Evolutionary conservation across 2,888 invertebrate species (phyloP), one percentile per base, ranked within the genome.

Genomic region (Spatulosminthurus flaviceps): DNA sequence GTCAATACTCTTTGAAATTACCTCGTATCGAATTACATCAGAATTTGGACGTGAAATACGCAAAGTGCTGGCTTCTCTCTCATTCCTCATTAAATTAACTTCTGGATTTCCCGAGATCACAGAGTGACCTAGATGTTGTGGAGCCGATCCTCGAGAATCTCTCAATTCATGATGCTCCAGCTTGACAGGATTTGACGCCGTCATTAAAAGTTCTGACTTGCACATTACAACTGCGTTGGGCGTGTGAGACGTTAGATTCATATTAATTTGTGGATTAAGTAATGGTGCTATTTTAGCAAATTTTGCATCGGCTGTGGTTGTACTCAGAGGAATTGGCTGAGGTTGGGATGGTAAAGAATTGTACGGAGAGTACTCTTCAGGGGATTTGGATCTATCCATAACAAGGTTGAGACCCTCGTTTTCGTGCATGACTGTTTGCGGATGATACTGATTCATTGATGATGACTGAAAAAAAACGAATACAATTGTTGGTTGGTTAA

Each of bases 271-370:
- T 61, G 82, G 83, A 43, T 80, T 84, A 0, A 85, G 79, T 4
- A 84, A 79, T 13, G 85, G 85, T 41, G 84, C 85, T 69, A 85
- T 85, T 78, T 84, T 83, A 22, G 85, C 85, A 79, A 83, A 85
- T 24, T 82, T 83, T 0, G 82, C 83, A 70, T 85, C 85, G 34
- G 81, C 85, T 19, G 83, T 83, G 19, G 85, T 85, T 16, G 80
- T 79, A 7, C 77, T 41, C 9, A 78, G 16, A n/a, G 79, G 79
- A 69, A 80, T 79, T n/a, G 79, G n/a, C 19, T 66, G 73, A 16
- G 61, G 51, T 13, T 70, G 77, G 26, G 41, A n/a, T 41, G 42
- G 70, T 22, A 43, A 13, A 13, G 34, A 21, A 22, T 61, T 70
- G 61, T 79, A 79, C 24, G 73, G 73, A 43, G 73, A n/a, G 60